Evolutionary conservation across 1,140 invertebrate genomes (phyloP).

Genomic region (Meteorus sp.): DNA sequence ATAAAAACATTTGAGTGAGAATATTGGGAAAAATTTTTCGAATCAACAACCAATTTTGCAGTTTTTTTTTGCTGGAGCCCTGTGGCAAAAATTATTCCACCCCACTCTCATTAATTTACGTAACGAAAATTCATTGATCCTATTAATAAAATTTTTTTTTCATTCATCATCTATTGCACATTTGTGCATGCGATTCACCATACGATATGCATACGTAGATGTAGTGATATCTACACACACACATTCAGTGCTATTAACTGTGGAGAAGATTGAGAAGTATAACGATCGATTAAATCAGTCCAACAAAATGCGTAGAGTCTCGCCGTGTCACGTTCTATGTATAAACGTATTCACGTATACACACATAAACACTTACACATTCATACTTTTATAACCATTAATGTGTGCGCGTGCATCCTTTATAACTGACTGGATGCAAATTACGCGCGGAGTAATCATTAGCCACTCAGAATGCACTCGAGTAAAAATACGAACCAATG

Average conservation of each 20-base stretch:
- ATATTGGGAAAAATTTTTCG: too few relatives aligned
- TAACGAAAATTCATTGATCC: too few relatives aligned
- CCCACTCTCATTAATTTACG: too few relatives aligned
- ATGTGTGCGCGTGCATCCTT: constrained; percentile 5
- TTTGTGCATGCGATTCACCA: too few relatives aligned
- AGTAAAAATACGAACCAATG: constrained; percentile 23
- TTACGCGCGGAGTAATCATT: constrained; percentile 29
- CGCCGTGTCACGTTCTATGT: not conserved
- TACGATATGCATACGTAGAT: constrained; percentile 6
- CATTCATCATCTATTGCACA: too few relatives aligned
- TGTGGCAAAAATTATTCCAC: too few relatives aligned
- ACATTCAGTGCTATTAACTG: not conserved
- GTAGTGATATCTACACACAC: not conserved
- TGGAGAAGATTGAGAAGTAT: constrained; percentile 28
- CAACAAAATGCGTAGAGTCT: constrained; percentile 1
- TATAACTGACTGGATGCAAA: constrained; percentile 26
- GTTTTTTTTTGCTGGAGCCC: too few relatives aligned
- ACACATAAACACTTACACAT: too few relatives aligned
- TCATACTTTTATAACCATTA: constrained; percentile 22
- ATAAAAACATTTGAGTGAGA: too few relatives aligned
- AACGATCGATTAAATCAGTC: constrained; percentile 32
- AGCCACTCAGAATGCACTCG: constrained; percentile 6
- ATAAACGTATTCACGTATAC: too few relatives aligned
- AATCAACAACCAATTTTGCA: too few relatives aligned
- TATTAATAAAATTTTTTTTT: too few relatives aligned